These are phyloP conservation scores for Metopia argyrocephala DNA, from an alignment of 2,888 invertebrate genomes.

Conservation along the genomic window DNA sequence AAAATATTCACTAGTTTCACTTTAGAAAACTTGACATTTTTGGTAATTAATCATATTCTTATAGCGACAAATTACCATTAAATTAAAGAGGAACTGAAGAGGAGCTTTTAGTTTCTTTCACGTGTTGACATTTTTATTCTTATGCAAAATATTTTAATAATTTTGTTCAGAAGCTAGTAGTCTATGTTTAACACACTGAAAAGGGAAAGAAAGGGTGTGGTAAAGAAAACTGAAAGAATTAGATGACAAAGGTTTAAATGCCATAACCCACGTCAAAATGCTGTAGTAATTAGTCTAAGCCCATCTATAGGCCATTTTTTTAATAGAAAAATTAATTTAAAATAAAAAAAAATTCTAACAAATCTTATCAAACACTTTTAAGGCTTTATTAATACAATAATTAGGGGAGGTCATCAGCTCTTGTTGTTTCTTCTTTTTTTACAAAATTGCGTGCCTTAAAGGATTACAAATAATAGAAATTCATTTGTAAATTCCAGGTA, in stretches of 20 bases:
- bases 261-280: background rate
- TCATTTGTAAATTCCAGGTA: background rate
- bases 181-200: background rate
- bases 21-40: no score
- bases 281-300: background rate
- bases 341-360: slow-evolving; percentile 15
- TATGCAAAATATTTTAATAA: background rate
- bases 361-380: slow-evolving; percentile 47
- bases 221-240: background rate
- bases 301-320: background rate
- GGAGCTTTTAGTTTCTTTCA: no score
- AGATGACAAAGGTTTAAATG: background rate
- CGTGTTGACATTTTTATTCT: background rate
- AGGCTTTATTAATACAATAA: slow-evolving; percentile 32
- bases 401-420: background rate
- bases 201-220: background rate
- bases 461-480: slow-evolving; percentile 24
- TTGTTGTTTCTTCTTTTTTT: background rate
- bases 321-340: background rate
- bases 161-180: no score
- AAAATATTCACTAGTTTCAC: no score
- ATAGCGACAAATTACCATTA: no score
- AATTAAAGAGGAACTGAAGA: no score
- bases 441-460: slow-evolving; percentile 53
- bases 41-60: no score